Evolutionary conservation across 2,797 vertebrate species (phyloP), one percentile per base, ranked within the genome.

Genomic region (Schizopygopsis malacanthus): DNA sequence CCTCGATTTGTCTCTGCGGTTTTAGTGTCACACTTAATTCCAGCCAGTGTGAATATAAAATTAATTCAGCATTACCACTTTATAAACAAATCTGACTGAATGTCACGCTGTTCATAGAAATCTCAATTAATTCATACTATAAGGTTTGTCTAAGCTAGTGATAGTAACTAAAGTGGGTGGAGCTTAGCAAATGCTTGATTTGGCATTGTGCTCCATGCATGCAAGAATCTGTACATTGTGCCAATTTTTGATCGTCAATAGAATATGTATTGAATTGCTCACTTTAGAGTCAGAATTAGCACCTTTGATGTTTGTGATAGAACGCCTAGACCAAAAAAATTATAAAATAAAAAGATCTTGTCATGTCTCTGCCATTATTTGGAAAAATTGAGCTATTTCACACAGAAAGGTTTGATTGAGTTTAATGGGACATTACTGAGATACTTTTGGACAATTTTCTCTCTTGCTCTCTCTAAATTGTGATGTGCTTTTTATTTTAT

Each of bases 391-490:
- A 37, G 43, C 41, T 61, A 59, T 85, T 85, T 83, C 81, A 25
- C 50, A 3, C 13, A 52, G n/a, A 79, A 82, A 79, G 73, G 67
- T 84, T 71, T 61, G 45, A 81, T 45, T 81, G 63, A 76, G 70
- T 56, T 81, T 78, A 87, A 87, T 87, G 79, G 71, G 56, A 77
- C 15, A 73, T 77, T 77, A 81, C 61, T 81, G 78, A 47, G 43
- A 43, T 41, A 25, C 39, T 85, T 85, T 71, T 59, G 33, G 28
- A 20, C 71, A 76, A 77, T 87, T 84, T 81, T 69, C 82, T 76
- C 65, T 84, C 71, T 67, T 45, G 37, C 73, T 73, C 69, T 7
- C 28, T 25, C 39, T 16, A 43, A 61, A 81, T 59, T 77, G 52
- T 43, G 72, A 52, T 82, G 16, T 39, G 37, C 63, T n/a, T 45